phyloP scores from a whole-genome alignment of 2,888 invertebrate species.

The Scaptomyza tumidula region DNA sequence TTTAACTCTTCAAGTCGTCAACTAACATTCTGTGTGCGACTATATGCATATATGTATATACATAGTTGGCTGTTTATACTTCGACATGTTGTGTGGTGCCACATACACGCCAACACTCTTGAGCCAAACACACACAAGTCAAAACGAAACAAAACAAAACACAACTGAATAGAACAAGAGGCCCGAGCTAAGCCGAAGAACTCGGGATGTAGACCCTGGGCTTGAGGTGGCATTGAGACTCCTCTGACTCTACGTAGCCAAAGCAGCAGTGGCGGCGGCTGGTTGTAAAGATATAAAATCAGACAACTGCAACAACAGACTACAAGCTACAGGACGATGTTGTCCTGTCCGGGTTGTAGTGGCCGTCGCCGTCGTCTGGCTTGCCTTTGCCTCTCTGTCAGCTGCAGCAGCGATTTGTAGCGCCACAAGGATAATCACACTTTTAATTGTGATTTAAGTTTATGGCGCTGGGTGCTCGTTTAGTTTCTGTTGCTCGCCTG shows the following conservation, averaged over 20 bases:
- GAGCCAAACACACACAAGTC: constrained; percentile 32
- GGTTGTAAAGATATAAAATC: constrained; percentile 79
- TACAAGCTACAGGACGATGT: constrained; percentile 38
- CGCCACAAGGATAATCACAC: constrained; percentile 84
- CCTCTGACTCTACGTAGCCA: constrained; percentile 60
- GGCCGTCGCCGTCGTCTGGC: constrained; percentile 36
- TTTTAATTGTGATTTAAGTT: constrained; percentile 84
- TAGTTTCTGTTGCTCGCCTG: constrained; percentile 66
- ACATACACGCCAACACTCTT: constrained; percentile 38
- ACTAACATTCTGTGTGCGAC: neutral
- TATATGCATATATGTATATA: constrained; percentile 12
- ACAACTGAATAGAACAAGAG: constrained; percentile 31
- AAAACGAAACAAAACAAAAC: constrained; percentile 39
- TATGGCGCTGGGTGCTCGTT: constrained; percentile 78
- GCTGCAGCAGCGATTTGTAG: constrained; percentile 82
- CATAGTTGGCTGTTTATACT: constrained; percentile 42
- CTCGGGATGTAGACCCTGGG: constrained; percentile 15
- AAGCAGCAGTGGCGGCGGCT: constrained; percentile 56
- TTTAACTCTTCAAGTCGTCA: constrained; percentile 1
- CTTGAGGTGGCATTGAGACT: constrained; percentile 15
- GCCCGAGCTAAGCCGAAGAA: constrained; percentile 27
- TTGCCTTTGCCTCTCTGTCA: constrained; percentile 56
- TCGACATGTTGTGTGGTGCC: constrained; percentile 31
- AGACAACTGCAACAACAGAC: constrained; percentile 75
- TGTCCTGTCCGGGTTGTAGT: constrained; percentile 27